Evolutionary conservation across 2,113 vertebrate species (phyloP).

Genomic region (Syrrhaptes paradoxus): DNA sequence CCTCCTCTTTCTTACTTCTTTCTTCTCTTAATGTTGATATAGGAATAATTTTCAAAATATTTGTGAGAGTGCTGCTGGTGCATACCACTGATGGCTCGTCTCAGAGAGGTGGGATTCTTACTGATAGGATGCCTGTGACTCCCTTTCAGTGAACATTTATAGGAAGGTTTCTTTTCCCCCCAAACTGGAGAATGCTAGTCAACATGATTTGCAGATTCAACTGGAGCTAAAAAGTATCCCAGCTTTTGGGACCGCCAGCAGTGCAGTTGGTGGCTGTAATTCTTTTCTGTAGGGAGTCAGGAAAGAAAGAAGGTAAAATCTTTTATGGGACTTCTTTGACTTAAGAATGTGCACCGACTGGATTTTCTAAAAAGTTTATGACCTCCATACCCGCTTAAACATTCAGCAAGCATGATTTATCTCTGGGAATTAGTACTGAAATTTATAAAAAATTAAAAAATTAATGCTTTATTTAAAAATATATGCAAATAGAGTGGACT

Average conservation of each 20-base stretch:
- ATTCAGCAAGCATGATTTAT: background rate
- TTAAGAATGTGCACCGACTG: background rate
- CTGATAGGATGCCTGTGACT: background rate
- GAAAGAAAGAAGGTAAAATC: background rate
- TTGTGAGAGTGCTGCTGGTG: background rate
- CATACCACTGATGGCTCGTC: background rate
- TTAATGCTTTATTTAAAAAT: background rate
- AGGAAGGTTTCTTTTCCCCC: rapidly evolving
- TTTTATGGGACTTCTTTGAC: background rate
- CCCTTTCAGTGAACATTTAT: background rate
- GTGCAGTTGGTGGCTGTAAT: background rate
- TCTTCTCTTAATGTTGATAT: background rate
- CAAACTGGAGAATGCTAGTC: background rate
- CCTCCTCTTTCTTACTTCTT: background rate
- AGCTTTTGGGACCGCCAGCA: background rate
- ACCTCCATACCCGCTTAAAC: background rate
- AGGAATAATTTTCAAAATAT: background rate
- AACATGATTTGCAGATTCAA: background rate
- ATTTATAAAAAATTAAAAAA: background rate
- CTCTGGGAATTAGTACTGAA: background rate
- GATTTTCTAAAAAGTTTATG: background rate
- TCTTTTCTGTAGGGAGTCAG: background rate
- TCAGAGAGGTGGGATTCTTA: background rate
- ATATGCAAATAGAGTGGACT: background rate
- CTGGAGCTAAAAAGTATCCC: background rate